Evolutionary conservation across 2,797 vertebrate species (phyloP).

Genomic region (Phalloptychus januarius): DNA sequence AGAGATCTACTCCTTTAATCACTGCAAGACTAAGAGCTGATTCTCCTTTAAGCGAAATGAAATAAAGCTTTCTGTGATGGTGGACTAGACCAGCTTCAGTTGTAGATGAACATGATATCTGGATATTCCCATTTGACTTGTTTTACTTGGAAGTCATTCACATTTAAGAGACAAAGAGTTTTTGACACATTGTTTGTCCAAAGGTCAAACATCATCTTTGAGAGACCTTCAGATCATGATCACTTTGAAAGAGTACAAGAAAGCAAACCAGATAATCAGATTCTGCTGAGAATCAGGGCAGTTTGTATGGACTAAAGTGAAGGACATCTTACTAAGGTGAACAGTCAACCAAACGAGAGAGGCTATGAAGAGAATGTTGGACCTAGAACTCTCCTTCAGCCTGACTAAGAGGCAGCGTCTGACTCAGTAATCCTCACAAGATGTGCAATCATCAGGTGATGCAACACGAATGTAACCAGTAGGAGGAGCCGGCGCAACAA

Average conservation of each 20-base stretch:
- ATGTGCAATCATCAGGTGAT: background rate
- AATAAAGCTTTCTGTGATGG: background rate
- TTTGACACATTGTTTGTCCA: background rate
- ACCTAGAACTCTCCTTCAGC: background rate
- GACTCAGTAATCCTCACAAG: background rate
- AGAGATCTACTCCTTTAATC: background rate
- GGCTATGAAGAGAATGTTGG: background rate
- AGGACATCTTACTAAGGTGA: background rate
- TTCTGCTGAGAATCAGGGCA: background rate
- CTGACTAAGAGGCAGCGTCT: background rate
- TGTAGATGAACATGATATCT: background rate
- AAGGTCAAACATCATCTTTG: background rate
- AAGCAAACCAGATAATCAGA: background rate
- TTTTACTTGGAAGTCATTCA: background rate
- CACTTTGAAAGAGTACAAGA: background rate
- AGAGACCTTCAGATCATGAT: background rate
- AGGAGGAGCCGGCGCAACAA: background rate
- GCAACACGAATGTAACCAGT: background rate
- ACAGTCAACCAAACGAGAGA: background rate
- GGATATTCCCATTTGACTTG: background rate
- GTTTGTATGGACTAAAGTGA: background rate
- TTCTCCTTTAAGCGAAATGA: background rate
- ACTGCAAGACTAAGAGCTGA: background rate
- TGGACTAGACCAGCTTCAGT: too few species aligned
- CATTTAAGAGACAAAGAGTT: too few species aligned